Conservation (phyloP, 2,888 invertebrate genomes). For the Euplexia lucipara region DNA sequence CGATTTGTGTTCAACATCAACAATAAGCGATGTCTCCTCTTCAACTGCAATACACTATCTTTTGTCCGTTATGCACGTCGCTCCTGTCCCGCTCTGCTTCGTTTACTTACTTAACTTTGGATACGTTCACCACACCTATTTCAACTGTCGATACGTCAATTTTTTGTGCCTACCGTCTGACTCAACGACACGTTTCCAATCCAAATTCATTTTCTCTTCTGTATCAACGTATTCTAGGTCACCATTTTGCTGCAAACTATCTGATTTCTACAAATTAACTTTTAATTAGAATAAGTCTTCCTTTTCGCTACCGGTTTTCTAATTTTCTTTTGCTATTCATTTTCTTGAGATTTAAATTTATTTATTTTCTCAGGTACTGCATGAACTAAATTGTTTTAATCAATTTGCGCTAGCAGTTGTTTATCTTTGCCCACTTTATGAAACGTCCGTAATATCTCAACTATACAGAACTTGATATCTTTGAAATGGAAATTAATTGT, state of each 20-base stretch:
- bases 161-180: conserved; percentile 56
- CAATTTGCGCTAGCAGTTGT: conserved; percentile 34
- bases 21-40: conserved; percentile 47
- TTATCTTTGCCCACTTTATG: conserved; percentile 33
- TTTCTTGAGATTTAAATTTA: conserved; percentile 29
- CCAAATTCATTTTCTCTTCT: conserved; percentile 64
- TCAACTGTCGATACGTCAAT: conserved; percentile 67
- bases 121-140: conserved; percentile 55
- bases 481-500: conserved; percentile 51
- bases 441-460: conserved; percentile 21
- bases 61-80: conserved; percentile 31
- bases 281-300: conserved; percentile 44
- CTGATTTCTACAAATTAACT: conserved; percentile 42
- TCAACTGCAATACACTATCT: conserved; percentile 49
- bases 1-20: conserved; percentile 54
- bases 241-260: conserved; percentile 28
- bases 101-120: conserved; percentile 43
- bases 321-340: conserved; percentile 39
- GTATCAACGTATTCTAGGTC: conserved; percentile 51
- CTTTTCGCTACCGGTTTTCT: conserved; percentile 24
- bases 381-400: conserved; percentile 36
- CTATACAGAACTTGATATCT: conserved; percentile 21
- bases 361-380: conserved; percentile 26
- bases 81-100: conserved; percentile 29
- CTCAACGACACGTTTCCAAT: conserved; percentile 65